These are phyloP conservation scores for Poecile atricapillus DNA, from an alignment of 2,113 vertebrate genomes.

Conservation along the genomic window DNA sequence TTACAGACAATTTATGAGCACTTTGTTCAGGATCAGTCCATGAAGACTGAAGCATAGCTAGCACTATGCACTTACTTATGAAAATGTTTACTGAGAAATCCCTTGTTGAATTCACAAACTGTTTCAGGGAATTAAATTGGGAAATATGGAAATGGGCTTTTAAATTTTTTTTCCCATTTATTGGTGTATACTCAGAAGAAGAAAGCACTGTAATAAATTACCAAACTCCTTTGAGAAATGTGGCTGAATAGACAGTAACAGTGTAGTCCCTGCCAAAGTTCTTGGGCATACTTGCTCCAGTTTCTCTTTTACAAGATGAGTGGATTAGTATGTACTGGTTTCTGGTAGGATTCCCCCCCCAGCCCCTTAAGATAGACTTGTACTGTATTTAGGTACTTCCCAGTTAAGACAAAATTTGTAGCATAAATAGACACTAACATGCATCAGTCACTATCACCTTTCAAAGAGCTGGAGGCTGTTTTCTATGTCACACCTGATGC, in stretches of 20 bases:
- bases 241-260: not conserved
- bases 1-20: not conserved
- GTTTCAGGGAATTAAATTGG: not conserved
- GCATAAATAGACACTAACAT: not conserved
- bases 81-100: not conserved
- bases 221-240: not conserved
- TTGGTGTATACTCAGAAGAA: not conserved
- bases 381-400: not conserved
- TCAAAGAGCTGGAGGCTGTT: not conserved
- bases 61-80: not conserved
- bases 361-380: not conserved
- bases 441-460: not conserved
- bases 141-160: not conserved
- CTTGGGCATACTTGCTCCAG: not conserved
- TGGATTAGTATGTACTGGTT: not conserved
- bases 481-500: rapidly evolving
- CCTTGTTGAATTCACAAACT: not conserved
- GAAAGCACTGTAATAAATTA: not conserved
- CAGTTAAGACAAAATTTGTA: not conserved
- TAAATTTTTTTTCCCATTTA: not conserved
- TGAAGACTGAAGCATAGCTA: not conserved
- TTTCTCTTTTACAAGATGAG: not conserved
- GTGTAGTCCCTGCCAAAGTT: not conserved
- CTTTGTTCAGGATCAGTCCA: not conserved
- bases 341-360: not conserved